phyloP scores from a whole-genome alignment of 2,888 invertebrate genomes.

The Harpalus rubripes region DNA sequence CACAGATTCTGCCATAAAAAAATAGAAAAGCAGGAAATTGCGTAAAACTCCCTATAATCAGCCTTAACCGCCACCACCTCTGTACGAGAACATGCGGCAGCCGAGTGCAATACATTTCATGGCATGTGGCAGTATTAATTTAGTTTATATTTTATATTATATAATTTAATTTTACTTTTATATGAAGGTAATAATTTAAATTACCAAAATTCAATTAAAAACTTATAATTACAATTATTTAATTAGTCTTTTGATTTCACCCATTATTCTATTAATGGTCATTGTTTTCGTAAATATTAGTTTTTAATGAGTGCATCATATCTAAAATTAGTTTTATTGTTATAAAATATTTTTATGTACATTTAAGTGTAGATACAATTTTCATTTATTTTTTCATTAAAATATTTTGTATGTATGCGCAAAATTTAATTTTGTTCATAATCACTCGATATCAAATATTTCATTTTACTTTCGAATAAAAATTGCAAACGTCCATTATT shows the following conservation, averaged over 20 bases:
- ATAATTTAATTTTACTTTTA: not conserved
- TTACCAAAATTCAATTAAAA: not conserved
- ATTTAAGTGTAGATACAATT: not conserved
- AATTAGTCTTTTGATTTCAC: not conserved
- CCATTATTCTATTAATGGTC: not conserved
- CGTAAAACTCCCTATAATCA: too few relatives aligned
- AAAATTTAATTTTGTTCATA: not conserved
- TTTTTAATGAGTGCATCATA: not conserved
- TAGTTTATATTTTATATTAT: too few relatives aligned
- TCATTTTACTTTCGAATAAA: too few relatives aligned
- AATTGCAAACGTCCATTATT: too few relatives aligned
- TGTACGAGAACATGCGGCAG: too few relatives aligned
- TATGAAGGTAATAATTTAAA: not conserved
- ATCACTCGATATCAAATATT: too few relatives aligned
- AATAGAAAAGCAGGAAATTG: too few relatives aligned
- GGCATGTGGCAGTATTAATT: too few relatives aligned
- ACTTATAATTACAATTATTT: not conserved
- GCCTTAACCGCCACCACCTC: too few relatives aligned
- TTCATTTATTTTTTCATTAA: not conserved
- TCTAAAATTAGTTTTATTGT: not conserved
- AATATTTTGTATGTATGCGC: not conserved
- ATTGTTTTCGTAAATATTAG: not conserved
- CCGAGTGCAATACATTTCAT: too few relatives aligned
- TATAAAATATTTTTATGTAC: not conserved
- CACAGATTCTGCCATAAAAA: too few relatives aligned